A percentile compares a stretch with the other conserved stretches of the same genome.
Evolutionary conservation across 2,888 invertebrate genomes (phyloP).

Genomic region (Dasysyrphus tricinctus): DNA sequence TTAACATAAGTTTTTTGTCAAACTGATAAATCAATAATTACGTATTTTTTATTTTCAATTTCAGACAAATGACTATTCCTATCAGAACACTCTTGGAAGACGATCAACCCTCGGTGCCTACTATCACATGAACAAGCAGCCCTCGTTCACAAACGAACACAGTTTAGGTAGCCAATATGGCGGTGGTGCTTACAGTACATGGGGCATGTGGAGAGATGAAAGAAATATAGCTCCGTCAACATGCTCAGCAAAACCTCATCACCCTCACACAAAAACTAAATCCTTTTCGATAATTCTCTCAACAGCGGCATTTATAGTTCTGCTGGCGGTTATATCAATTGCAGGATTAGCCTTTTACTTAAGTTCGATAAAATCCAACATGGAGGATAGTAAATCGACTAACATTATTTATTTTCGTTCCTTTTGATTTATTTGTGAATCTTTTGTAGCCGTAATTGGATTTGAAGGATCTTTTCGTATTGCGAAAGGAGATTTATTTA

Average conservation of each 20-base stretch:
- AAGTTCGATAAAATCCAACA: conserved; percentile 89
- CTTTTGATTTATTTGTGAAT: conserved; percentile 47
- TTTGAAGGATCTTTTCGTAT: conserved; percentile 91
- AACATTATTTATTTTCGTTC: too few species aligned
- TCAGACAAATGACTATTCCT: conserved; percentile 82
- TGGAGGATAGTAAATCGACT: conserved; percentile 87
- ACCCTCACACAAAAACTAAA: conserved; percentile 83
- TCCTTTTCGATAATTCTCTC: conserved; percentile 88
- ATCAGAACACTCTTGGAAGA: conserved; percentile 83
- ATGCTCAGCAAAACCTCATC: conserved; percentile 82
- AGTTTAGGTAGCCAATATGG: conserved; percentile 83
- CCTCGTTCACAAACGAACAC: conserved; percentile 82
- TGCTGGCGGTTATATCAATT: conserved; percentile 91
- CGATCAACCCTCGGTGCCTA: conserved; percentile 83
- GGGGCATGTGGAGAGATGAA: conserved; percentile 84
- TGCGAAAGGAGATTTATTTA: conserved; percentile 88
- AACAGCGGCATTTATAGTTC: conserved; percentile 89
- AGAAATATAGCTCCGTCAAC: conserved; percentile 83
- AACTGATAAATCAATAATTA: too few species aligned
- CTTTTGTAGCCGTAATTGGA: conserved; percentile 88
- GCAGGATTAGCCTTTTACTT: conserved; percentile 93
- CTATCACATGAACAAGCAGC: conserved; percentile 83
- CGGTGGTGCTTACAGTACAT: conserved; percentile 80
- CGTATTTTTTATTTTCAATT: conserved; percentile 39
- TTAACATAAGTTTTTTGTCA: too few species aligned